Conservation (phyloP, 1,140 invertebrate genomes). For the Ceratina japonica region DNA sequence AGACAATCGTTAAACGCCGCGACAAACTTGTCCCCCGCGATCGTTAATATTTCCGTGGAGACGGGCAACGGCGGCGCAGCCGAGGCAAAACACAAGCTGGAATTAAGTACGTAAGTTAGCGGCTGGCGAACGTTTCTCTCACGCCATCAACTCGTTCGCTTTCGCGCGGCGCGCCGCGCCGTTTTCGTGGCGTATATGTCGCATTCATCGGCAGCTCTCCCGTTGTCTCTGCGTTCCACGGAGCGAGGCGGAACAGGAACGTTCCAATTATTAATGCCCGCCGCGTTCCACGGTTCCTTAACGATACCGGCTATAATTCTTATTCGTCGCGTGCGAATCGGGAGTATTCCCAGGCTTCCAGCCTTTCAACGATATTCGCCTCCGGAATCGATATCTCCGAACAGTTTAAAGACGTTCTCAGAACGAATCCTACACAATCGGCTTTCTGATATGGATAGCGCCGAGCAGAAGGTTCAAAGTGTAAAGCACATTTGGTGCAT, state of each 20-base stretch:
- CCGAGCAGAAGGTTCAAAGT: no score
- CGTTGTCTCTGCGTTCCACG: neutral
- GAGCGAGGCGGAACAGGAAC: slow-evolving; percentile 2
- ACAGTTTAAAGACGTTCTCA: no score
- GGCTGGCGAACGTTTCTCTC: slow-evolving; percentile 15
- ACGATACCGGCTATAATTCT: slow-evolving; percentile 16
- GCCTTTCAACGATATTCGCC: neutral
- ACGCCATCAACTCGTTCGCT: slow-evolving; percentile 1
- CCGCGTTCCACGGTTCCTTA: slow-evolving; percentile 14
- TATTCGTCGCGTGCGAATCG: slow-evolving; percentile 6
- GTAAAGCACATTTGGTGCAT: no score
- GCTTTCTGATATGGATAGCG: no score
- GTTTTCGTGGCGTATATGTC: neutral
- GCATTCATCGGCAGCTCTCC: slow-evolving; percentile 27
- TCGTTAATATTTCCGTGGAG: slow-evolving; percentile 30
- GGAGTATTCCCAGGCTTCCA: slow-evolving; percentile 8
- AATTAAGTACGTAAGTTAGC: slow-evolving; percentile 35
- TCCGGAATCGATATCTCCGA: neutral
- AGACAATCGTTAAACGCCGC: slow-evolving; percentile 36
- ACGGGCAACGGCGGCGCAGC: neutral
- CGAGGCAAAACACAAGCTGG: slow-evolving; percentile 19
- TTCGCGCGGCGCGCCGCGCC: slow-evolving; percentile 13
- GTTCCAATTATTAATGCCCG: slow-evolving; percentile 18
- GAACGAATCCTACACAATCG: no score
- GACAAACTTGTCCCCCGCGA: slow-evolving; percentile 21